Evolutionary conservation across 2,113 vertebrate genomes (phyloP).

Genomic region (Saccopteryx leptura): DNA sequence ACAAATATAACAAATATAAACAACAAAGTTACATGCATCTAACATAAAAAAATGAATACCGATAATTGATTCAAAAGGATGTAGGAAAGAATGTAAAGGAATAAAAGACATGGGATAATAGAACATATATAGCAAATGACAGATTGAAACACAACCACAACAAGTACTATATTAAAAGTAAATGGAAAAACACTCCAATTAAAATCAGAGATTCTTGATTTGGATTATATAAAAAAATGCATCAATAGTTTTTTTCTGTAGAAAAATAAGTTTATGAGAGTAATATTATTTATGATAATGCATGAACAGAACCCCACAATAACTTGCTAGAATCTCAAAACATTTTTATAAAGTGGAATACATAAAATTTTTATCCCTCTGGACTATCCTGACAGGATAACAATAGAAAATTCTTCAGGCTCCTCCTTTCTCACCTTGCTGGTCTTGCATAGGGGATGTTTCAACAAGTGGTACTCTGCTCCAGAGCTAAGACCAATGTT

Average conservation of each 20-base stretch:
- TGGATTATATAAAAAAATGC: background rate
- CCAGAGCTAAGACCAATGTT: background rate
- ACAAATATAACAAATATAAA: background rate
- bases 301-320: background rate
- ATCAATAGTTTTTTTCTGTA: background rate
- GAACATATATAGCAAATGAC: background rate
- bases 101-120: background rate
- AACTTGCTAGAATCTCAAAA: background rate
- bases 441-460: background rate
- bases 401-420: background rate
- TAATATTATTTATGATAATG: background rate
- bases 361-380: background rate
- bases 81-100: background rate
- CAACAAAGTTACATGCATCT: background rate
- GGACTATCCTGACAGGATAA: background rate
- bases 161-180: background rate
- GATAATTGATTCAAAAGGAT: background rate
- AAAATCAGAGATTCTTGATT: background rate
- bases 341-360: background rate
- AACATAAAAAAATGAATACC: background rate
- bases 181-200: background rate
- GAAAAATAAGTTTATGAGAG: background rate
- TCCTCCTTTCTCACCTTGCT: background rate
- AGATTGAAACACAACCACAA: background rate
- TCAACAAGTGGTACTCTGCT: background rate